A percentile compares a stretch with the other conserved stretches of the same genome.
Evolutionary conservation across 2,113 vertebrate species (phyloP).

Genomic region (Mungos mungo): DNA sequence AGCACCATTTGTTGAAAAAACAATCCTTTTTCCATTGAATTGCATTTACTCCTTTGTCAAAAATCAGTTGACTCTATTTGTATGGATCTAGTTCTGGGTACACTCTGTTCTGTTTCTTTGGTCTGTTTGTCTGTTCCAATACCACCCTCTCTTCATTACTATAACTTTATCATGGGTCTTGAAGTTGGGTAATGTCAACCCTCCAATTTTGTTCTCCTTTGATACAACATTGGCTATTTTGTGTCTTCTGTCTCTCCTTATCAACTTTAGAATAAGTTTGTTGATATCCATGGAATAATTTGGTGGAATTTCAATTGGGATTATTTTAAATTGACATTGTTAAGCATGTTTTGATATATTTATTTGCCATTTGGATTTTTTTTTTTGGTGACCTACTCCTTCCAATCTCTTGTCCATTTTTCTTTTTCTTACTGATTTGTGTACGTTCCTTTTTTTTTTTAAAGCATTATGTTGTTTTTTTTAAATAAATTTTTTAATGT

Average conservation of each 20-base stretch:
- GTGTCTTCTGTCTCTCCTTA: not conserved
- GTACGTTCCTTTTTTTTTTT: no score
- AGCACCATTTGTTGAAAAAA: not conserved
- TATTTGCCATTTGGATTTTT: not conserved
- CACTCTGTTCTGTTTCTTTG: not conserved
- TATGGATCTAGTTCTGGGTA: not conserved
- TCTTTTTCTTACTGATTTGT: not conserved
- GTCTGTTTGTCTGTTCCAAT: not conserved
- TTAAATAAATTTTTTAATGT: no score
- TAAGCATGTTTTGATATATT: not conserved
- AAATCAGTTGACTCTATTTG: not conserved
- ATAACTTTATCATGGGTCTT: not conserved
- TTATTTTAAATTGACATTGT: not conserved
- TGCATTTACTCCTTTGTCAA: not conserved
- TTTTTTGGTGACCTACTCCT: not conserved
- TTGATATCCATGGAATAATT: not conserved
- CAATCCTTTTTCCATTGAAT: not conserved
- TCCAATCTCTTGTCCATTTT: not conserved
- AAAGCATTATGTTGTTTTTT: no score
- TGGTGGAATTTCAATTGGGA: not conserved
- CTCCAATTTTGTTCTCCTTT: not conserved
- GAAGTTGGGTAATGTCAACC: not conserved
- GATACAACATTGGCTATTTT: not conserved
- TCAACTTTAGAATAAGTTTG: not conserved
- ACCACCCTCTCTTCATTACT: not conserved